phyloP scores from a whole-genome alignment of 2,113 vertebrate species.

The Stigmatopora nigra region DNA sequence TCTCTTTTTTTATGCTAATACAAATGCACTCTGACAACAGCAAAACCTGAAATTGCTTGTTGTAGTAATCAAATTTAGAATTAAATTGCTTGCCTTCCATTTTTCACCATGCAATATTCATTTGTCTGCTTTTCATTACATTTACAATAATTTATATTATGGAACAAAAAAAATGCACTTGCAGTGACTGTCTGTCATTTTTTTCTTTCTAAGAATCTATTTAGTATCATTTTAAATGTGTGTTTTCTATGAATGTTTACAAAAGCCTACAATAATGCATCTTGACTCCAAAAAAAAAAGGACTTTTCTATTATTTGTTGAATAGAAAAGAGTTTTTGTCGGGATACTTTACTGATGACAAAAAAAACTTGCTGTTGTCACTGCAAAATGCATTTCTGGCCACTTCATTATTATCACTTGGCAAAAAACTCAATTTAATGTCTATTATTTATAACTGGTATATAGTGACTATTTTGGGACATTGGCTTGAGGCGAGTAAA shows the following conservation, averaged over 20 bases:
- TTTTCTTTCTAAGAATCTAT: constrained; percentile 11
- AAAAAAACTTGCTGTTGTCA: background rate
- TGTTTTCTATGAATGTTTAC: background rate
- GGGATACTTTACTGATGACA: background rate
- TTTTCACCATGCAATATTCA: constrained; percentile 25
- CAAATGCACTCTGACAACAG: constrained; percentile 37
- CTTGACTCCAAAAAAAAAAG: background rate
- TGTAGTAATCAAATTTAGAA: constrained; percentile 37
- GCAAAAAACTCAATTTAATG: background rate
- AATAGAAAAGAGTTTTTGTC: background rate
- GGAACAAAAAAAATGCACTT: constrained; percentile 8
- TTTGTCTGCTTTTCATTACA: constrained; percentile 20
- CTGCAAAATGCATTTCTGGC: background rate
- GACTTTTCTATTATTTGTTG: background rate
- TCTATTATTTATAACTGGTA: background rate
- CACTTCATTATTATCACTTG: constrained; percentile 1
- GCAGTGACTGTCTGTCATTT: constrained; percentile 9
- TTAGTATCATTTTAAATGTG: constrained; percentile 9
- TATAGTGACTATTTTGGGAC: background rate
- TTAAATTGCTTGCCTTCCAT: constrained; percentile 8
- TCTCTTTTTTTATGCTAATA: constrained; percentile 29
- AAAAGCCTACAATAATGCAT: background rate
- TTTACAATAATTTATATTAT: constrained; percentile 3
- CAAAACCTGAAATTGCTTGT: constrained; percentile 39
- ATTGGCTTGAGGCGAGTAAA: background rate